Conservation (phyloP, 2,113 vertebrate species). For the Anhinga anhinga region DNA sequence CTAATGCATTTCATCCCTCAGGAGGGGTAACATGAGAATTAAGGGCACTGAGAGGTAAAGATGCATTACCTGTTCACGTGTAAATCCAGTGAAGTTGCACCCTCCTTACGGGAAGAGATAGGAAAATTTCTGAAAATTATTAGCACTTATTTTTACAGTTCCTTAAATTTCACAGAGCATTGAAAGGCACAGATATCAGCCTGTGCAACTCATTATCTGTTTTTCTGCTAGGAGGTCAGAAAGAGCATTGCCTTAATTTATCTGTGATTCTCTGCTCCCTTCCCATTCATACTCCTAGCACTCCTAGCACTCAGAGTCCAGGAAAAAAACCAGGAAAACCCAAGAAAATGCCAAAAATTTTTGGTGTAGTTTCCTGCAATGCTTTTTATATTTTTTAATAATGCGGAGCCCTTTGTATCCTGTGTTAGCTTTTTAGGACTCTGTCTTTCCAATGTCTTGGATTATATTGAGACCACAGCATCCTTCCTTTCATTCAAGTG, state of each 20-base stretch:
- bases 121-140: neutral
- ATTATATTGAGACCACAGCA: neutral
- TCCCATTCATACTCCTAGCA: neutral
- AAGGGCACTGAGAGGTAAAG: neutral
- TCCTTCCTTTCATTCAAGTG: constrained; percentile 36
- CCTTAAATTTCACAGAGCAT: neutral
- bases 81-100: neutral
- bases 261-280: neutral
- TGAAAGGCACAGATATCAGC: neutral
- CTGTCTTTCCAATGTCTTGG: neutral
- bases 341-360: neutral
- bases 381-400: neutral
- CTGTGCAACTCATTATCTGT: neutral
- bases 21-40: neutral
- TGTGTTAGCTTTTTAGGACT: neutral
- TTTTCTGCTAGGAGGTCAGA: neutral
- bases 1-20: neutral
- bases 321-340: neutral
- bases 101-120: neutral
- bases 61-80: neutral
- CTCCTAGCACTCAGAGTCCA: neutral
- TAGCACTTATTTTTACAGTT: neutral
- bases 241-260: neutral
- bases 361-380: neutral
- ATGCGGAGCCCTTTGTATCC: neutral